Evolutionary conservation across 1,140 invertebrate species (phyloP).

Genomic region (Diabrotica virgifera): DNA sequence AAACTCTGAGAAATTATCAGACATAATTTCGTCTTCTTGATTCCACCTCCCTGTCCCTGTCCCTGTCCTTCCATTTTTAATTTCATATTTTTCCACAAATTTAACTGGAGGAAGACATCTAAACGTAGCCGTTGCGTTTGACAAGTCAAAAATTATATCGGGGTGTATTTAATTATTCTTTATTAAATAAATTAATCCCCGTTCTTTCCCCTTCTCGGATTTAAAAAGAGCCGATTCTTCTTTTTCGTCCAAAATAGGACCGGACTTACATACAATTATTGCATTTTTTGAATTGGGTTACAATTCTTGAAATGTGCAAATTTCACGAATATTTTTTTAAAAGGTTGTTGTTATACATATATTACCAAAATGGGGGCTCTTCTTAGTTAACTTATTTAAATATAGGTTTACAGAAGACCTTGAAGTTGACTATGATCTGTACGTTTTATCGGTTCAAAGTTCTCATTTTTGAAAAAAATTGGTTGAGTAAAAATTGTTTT

Average conservation of each 20-base stretch:
- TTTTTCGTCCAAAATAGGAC: background rate
- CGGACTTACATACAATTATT: background rate
- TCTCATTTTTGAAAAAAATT: no score
- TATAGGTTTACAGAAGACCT: no score
- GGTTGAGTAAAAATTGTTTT: no score
- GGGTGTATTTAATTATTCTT: constrained; percentile 21
- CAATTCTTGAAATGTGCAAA: no score
- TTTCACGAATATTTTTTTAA: no score
- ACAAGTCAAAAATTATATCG: constrained; percentile 18
- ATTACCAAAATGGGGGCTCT: no score
- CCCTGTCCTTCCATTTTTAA: constrained; percentile 9
- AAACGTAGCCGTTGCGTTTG: constrained; percentile 20
- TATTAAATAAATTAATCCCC: constrained; percentile 18
- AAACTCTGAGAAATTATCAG: background rate
- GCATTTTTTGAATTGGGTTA: no score
- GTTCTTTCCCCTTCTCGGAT: constrained; percentile 6
- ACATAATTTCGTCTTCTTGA: background rate
- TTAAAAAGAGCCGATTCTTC: background rate
- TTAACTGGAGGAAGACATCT: constrained; percentile 17
- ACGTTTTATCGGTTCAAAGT: no score
- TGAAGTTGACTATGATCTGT: no score
- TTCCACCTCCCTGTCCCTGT: background rate
- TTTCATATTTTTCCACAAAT: constrained; percentile 19
- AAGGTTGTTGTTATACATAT: no score
- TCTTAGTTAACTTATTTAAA: no score